A percentile compares a stretch with the other conserved stretches of the same genome.
Conservation (phyloP, 2,888 invertebrate species). For the Pseudococcus longispinus region DNA sequence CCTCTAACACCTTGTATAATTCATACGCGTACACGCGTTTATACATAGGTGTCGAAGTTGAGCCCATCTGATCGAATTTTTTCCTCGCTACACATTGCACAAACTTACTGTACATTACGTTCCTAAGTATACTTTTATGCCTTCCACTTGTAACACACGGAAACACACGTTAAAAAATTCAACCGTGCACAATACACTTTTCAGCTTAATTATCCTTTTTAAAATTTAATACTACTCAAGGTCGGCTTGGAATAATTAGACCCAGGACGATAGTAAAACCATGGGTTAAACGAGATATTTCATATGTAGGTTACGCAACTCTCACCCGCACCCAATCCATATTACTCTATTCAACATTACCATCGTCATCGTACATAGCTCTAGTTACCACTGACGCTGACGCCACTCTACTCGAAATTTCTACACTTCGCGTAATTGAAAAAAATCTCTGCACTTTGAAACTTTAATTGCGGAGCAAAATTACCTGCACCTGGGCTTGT, state of each 20-base stretch:
- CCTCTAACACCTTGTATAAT: not conserved
- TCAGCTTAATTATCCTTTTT: conserved; percentile 38
- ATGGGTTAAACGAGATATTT: conserved; percentile 18
- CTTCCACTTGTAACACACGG: not conserved
- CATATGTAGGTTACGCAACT: conserved; percentile 30
- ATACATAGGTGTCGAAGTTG: not conserved
- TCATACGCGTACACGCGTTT: not conserved
- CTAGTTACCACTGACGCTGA: not conserved
- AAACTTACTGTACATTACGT: not conserved
- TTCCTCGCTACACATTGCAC: not conserved
- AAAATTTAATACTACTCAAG: conserved; percentile 33
- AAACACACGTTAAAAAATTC: not conserved
- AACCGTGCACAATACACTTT: not conserved
- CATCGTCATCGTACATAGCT: not conserved
- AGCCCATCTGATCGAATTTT: not conserved
- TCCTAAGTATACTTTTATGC: not conserved
- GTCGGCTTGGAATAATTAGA: conserved; percentile 18
- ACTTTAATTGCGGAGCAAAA: not conserved
- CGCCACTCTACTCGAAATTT: not conserved
- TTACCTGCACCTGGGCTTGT: not conserved
- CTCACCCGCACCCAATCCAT: not conserved
- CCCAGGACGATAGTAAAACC: conserved; percentile 24
- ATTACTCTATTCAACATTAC: not conserved
- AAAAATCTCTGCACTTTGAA: not conserved
- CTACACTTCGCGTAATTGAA: not conserved